Base-by-base conservation (phyloP, 2,113 vertebrate genomes). In the Lepisosteus oculatus region DNA sequence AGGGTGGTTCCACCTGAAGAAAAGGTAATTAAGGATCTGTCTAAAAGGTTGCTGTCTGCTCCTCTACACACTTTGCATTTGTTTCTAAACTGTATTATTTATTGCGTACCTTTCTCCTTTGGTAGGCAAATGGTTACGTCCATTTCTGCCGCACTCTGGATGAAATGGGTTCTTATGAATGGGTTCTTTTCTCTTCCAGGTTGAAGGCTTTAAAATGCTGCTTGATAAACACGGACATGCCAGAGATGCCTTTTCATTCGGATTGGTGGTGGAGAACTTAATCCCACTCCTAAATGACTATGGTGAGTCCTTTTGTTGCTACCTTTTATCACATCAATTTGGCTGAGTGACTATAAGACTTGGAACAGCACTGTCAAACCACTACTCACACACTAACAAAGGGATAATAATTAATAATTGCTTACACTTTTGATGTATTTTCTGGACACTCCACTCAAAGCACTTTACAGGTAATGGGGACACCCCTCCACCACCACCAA, bases 181-280 rank as follows among this genome's bases (percentile, higher is more conserved):
- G 14, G 12, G 14, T 59, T n/a, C 57, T 6, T 59, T 59, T 6
- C 66, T 5, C 78, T 76, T 62, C 44, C 77, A 99, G 97, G 91
- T 89, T 73, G 88, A 92, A 72, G 94, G 90, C 55, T 98, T 97
- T 84, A 85, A 88, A 70, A 88, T 86, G 15, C 91, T 98, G 78
- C 93, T 93, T 0, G 92, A 89, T 55, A 88, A 88, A 72, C 80
- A 88, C 0, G 95, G 95, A 76, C 93, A 98, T 0, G 91, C 95
- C 0, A 93, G 97, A 67, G 97, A 99, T 17, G 94, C 94, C 76
- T 99, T 91, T 11, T 92, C 95, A 0, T 99, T 99, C 67, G 97
- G 96, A 67, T 82, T 84, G n/a, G 82, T 96, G 86, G 90, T 94
- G 73, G 93, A 94, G 81, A 87, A 83, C 5, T 86, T 99, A 67